phyloP scores from a whole-genome alignment of 1,140 invertebrate species.

The Drosophila equinoxialis region DNA sequence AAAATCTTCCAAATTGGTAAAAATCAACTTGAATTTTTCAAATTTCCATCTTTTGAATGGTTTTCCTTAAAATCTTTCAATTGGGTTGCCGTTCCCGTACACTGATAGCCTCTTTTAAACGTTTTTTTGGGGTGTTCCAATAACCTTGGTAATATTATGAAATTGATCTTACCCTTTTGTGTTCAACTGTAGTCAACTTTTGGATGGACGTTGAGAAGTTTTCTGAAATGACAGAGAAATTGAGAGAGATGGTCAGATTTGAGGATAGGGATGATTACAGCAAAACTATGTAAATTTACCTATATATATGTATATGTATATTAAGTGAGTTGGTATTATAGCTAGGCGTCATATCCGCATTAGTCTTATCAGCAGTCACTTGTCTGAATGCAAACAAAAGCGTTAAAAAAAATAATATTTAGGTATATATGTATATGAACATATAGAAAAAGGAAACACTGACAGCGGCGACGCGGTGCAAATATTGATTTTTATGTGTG shows the following conservation, averaged over 20 bases:
- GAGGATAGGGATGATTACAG: not conserved
- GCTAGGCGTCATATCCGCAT: slow-evolving; percentile 8
- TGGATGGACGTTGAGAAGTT: not conserved
- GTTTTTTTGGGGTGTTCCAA: too few species aligned
- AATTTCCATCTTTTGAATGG: too few species aligned
- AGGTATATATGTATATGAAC: slow-evolving; percentile 5
- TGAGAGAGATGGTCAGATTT: not conserved
- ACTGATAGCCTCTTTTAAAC: too few species aligned
- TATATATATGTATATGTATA: not conserved
- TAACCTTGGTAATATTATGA: not conserved
- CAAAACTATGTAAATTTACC: not conserved
- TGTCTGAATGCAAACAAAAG: slow-evolving; percentile 11
- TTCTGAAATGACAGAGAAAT: slow-evolving; percentile 7
- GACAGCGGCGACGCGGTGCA: slow-evolving; percentile 65
- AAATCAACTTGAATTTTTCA: too few species aligned
- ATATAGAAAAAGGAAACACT: slow-evolving; percentile 34
- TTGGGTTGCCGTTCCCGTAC: too few species aligned
- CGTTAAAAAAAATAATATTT: slow-evolving; percentile 7
- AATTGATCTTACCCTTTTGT: too few species aligned
- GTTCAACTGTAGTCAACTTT: not conserved
- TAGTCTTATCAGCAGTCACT: slow-evolving; percentile 8
- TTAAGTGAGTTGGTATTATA: not conserved
- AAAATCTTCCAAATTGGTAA: too few species aligned
- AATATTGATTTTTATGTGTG: slow-evolving; percentile 75
- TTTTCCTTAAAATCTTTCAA: too few species aligned